Base-by-base conservation (phyloP, 2,797 vertebrate genomes). In the Onychomys leucogaster region DNA sequence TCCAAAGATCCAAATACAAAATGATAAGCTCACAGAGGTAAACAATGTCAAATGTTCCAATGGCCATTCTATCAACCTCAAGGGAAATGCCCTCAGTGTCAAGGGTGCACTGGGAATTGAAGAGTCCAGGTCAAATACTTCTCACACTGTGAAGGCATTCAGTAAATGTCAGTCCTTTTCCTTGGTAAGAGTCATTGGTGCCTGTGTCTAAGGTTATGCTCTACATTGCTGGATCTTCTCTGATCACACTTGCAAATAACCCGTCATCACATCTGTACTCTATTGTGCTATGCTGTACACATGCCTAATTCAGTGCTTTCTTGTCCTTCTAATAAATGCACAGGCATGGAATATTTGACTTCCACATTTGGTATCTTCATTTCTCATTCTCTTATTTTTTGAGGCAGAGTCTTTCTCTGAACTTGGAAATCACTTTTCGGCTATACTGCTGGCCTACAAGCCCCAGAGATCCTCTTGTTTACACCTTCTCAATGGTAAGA, bases 341-440 rank as follows among this genome's bases (percentile, higher is more conserved):
- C 52, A 43, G 76, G 52, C 46, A 69, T n/a, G 19, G 25, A 94
- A 75, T 89, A 16, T 87, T 89, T 96, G 34, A 81, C 10, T 94
- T 57, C 49, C 34, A 71, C 13, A 87, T 37, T 10, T n/a, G 29
- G 83, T 25, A n/a, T 41, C 84, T 37, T 65, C 8, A 65, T 23
- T 61, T 11, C 29, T 43, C 80, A 61, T 14, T 4, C 21, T 82
- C 12, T n/a, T 61, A 61, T 25, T 61, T 61, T 52, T 69, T 34
- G 46, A 69, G 12, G 46, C 21, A 55, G 46, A 32, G 32, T 49
- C 46, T 84, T 41, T 21, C 61, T 69, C 21, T 69, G 34, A 67
- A 86, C 32, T n/a, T 41, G 61, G 2, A 85, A 32, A 61, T 67
- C 43, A 85, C 27, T 65, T 32, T 49, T 67, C 2, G 27, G 34